These are phyloP conservation scores for Glossophaga mutica DNA, from an alignment of 2,797 vertebrate species.

Conservation along the genomic window DNA sequence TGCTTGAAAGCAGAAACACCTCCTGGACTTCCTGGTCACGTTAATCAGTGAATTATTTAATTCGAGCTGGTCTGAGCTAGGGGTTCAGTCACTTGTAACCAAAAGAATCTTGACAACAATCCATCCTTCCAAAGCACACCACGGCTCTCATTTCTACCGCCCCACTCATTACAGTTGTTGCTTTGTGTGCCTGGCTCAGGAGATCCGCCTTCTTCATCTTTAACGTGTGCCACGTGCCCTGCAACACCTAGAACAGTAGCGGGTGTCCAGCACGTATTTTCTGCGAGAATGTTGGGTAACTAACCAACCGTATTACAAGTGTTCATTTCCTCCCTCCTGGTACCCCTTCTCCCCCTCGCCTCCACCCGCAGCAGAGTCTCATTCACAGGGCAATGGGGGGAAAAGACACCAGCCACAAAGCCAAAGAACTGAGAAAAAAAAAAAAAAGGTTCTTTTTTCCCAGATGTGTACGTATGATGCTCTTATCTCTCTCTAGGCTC, in stretches of 20 bases:
- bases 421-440: neutral
- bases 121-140: neutral
- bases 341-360: neutral
- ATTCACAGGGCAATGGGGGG: neutral
- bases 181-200: neutral
- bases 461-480: neutral
- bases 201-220: neutral
- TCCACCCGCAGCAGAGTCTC: neutral
- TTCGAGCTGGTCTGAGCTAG: neutral
- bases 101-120: neutral
- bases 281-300: neutral
- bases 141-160: neutral
- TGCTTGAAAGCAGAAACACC: neutral
- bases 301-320: neutral
- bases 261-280: neutral
- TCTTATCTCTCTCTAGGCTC: neutral
- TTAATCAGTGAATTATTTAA: neutral
- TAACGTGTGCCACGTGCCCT: too few relatives aligned
- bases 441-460: too few relatives aligned
- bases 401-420: neutral
- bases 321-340: neutral
- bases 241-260: neutral
- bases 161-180: neutral
- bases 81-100: neutral
- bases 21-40: neutral